Conservation (phyloP, 2,113 vertebrate genomes). For the Burhinus oedicnemus region DNA sequence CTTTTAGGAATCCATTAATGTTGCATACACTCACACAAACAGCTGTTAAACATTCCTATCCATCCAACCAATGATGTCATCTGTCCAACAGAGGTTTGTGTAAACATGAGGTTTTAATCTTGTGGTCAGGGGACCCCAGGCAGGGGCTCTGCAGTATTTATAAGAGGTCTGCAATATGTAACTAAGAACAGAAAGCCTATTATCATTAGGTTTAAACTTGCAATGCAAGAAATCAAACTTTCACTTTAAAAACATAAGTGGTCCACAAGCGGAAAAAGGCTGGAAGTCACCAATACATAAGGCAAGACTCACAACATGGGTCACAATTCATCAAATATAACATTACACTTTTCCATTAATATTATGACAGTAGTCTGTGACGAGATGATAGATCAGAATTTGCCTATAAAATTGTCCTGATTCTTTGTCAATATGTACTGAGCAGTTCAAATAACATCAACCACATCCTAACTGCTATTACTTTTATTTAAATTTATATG, state of each 20-base stretch:
- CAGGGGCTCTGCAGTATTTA: not conserved
- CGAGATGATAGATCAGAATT: not conserved
- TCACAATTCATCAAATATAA: not conserved
- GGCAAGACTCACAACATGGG: accelerated
- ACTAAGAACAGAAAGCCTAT: not conserved
- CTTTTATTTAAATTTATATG: not conserved
- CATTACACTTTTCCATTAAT: not conserved
- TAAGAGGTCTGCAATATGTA: not conserved
- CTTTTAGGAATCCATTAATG: not conserved
- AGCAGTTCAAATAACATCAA: not conserved
- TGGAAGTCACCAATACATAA: not conserved
- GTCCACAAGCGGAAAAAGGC: not conserved
- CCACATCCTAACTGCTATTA: not conserved
- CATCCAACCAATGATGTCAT: not conserved
- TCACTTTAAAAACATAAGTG: not conserved
- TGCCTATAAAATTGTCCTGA: not conserved
- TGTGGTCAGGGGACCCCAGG: not conserved
- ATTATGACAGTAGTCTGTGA: not conserved
- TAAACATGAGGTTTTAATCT: not conserved
- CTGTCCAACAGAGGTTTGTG: not conserved
- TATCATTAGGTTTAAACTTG: not conserved
- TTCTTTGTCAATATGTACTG: not conserved
- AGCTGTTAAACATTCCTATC: not conserved
- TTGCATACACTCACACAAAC: not conserved
- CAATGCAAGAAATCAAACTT: not conserved